Evolutionary conservation across 2,797 vertebrate species (phyloP).

Genomic region (Pempheris klunzingeri): DNA sequence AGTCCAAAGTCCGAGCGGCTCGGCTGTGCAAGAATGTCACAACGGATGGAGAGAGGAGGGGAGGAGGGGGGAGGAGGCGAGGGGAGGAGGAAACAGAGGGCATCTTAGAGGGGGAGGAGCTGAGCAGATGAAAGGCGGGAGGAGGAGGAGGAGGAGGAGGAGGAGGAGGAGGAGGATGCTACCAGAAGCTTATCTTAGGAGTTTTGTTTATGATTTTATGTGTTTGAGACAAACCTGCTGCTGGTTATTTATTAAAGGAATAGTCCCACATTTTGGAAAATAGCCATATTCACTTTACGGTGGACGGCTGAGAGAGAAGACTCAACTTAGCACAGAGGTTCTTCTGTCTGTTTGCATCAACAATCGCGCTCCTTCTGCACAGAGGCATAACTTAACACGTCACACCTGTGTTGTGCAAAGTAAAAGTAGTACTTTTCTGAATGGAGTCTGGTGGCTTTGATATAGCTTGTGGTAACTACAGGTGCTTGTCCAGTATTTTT

Average conservation of each 20-base stretch:
- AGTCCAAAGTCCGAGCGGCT: constrained; percentile 84
- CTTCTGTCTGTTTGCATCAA: too few relatives aligned
- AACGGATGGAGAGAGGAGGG: constrained; percentile 62
- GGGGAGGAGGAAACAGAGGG: constrained; percentile 60
- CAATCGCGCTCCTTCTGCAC: too few relatives aligned
- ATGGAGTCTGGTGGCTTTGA: too few relatives aligned
- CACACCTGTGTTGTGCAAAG: too few relatives aligned
- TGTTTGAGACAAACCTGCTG: constrained; percentile 7
- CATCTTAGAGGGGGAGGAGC: constrained; percentile 39
- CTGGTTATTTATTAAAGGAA: constrained; percentile 5
- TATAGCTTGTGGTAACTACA: too few relatives aligned
- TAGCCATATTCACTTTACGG: neutral
- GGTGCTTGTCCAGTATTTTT: too few relatives aligned
- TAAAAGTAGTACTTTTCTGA: too few relatives aligned
- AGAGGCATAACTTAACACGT: too few relatives aligned
- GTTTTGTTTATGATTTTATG: constrained; percentile 13
- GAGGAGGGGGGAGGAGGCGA: constrained; percentile 40
- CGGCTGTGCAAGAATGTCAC: constrained; percentile 86
- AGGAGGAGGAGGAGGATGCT: constrained; percentile 58
- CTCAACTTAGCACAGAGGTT: neutral
- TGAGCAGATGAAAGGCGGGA: constrained; percentile 12
- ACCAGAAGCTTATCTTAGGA: constrained; percentile 31
- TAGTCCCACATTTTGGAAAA: neutral
- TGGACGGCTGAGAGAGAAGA: neutral
- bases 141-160: constrained; percentile 37